Evolutionary conservation across 2,113 vertebrate genomes (phyloP).

Genomic region (Sapayoa aenigma): DNA sequence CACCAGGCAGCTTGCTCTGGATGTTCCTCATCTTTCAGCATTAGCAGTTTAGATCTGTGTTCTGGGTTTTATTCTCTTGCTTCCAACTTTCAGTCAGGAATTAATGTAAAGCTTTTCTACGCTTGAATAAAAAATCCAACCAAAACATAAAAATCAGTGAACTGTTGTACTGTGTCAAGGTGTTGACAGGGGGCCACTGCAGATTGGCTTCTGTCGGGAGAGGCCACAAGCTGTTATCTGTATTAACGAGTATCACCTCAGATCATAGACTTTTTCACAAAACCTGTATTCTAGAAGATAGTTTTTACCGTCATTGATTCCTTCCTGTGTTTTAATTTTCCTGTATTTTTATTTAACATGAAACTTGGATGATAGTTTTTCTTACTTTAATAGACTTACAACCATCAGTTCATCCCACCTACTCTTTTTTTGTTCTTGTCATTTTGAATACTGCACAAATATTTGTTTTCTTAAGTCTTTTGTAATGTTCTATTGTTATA

Average conservation of each 20-base stretch:
- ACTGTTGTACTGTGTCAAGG: background rate
- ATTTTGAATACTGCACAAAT: background rate
- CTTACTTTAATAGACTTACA: background rate
- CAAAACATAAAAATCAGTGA: background rate
- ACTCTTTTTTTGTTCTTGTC: background rate
- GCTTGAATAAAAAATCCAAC: background rate
- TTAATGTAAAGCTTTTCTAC: background rate
- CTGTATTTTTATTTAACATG: background rate
- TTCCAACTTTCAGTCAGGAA: background rate
- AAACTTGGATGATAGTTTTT: background rate
- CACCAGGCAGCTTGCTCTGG: background rate
- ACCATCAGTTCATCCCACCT: background rate
- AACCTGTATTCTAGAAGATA: background rate
- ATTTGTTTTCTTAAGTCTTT: background rate
- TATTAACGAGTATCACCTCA: background rate
- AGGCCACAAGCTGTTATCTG: fast-evolving
- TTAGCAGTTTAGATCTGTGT: background rate
- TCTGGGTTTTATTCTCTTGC: background rate
- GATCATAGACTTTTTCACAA: background rate
- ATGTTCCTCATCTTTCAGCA: fast-evolving
- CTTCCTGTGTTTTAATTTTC: background rate
- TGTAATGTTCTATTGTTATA: background rate
- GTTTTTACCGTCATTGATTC: background rate
- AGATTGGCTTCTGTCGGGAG: too few species aligned
- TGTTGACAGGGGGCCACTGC: fast-evolving